These are phyloP conservation scores for Noctua fimbriata DNA, from an alignment of 2,888 invertebrate species.

Conservation along the genomic window DNA sequence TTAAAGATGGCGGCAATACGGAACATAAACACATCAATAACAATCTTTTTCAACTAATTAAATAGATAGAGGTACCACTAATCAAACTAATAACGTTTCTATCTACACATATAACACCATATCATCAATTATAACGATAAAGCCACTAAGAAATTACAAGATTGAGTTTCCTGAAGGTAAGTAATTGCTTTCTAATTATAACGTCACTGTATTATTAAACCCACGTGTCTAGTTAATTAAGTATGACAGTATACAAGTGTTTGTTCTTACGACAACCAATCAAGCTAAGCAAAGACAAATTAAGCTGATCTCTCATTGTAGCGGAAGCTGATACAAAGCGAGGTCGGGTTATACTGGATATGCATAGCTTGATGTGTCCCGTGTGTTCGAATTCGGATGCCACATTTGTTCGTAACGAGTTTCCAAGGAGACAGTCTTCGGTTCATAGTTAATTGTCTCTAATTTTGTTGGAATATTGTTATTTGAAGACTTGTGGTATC, in stretches of 20 bases:
- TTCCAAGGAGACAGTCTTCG: constrained; percentile 60
- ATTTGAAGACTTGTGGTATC: background rate
- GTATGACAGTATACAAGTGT: constrained; percentile 32
- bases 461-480: constrained; percentile 31
- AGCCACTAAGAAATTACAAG: constrained; percentile 35
- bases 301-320: background rate
- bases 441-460: constrained; percentile 35
- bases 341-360: background rate
- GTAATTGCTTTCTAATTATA: constrained; percentile 52
- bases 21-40: background rate
- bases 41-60: constrained; percentile 28
- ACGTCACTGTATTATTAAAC: constrained; percentile 22
- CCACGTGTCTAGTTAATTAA: constrained; percentile 63
- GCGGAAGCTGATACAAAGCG: background rate
- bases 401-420: constrained; percentile 69
- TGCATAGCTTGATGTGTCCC: background rate
- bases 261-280: background rate
- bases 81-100: constrained; percentile 18
- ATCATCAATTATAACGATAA: constrained; percentile 13
- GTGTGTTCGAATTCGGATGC: constrained; percentile 28
- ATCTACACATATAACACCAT: background rate
- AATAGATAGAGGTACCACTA: constrained; percentile 17
- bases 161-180: constrained; percentile 26
- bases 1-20: background rate
- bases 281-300: background rate